These are phyloP conservation scores for Masticophis lateralis DNA, from an alignment of 2,797 vertebrate genomes.

Conservation along the genomic window DNA sequence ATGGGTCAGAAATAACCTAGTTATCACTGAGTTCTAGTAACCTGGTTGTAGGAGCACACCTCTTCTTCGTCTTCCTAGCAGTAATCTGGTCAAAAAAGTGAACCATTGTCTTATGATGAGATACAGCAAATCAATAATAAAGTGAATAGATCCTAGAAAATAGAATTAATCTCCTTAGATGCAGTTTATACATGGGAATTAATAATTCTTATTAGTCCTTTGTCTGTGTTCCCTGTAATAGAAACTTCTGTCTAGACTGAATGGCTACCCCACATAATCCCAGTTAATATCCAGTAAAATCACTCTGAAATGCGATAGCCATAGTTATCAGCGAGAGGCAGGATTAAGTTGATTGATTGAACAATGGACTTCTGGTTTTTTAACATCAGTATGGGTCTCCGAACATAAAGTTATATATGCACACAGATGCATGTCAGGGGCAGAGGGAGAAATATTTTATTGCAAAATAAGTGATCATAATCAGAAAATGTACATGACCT, in stretches of 20 bases:
- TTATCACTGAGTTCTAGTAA: not conserved
- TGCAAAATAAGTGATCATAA: constrained; percentile 52
- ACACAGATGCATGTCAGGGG: not conserved
- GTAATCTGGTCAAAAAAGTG: constrained; percentile 32
- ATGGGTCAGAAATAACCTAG: not conserved
- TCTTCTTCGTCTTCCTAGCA: not conserved
- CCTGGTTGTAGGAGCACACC: not conserved
- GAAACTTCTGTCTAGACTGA: constrained; percentile 95
- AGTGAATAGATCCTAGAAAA: constrained; percentile 39
- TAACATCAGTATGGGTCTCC: constrained; percentile 65
- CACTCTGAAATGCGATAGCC: constrained; percentile 89
- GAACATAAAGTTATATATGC: constrained; percentile 34
- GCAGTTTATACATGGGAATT: constrained; percentile 64
- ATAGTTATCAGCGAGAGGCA: constrained; percentile 73
- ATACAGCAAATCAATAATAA: constrained; percentile 27
- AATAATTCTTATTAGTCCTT: constrained; percentile 77
- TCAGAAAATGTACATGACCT: constrained; percentile 44
- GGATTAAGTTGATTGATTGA: constrained; percentile 79
- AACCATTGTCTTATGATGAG: constrained; percentile 30
- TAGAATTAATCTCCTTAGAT: constrained; percentile 53
- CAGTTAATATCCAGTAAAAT: constrained; percentile 88
- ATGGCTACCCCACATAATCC: constrained; percentile 93
- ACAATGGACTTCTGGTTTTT: constrained; percentile 73
- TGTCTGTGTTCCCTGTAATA: constrained; percentile 87
- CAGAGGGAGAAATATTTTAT: constrained; percentile 54